Base-by-base conservation (phyloP, 2,797 vertebrate species). In the Jordanella pulchra region DNA sequence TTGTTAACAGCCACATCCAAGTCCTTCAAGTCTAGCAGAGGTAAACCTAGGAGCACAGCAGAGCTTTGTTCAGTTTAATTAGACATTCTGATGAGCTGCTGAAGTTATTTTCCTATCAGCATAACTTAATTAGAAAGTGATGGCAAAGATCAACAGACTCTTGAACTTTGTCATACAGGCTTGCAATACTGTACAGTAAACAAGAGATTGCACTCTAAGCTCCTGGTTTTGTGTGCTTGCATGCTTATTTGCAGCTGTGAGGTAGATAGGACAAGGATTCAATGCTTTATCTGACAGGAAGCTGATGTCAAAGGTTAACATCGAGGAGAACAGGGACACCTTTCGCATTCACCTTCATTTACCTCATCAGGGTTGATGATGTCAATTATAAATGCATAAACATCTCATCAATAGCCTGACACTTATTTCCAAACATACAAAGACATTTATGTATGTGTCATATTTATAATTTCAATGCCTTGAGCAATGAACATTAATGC, bases 261-360 rank as follows among this genome's bases (percentile, higher is more conserved):
- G 32, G 58, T 30, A 23, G 66, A 69, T 73, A 71, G 27, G 44
- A 5, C n/a, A 67, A 32, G 74, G 45, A 80, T 76, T 67, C 56
- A 69, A 28, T 64, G 39, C 68, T 69, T 83, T 54, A 85, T 69
- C 78, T 14, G 23, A 71, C 35, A 9, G 64, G 61, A 28, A 65
- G 79, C 23, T 58, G 82, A 76, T 75, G 83, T 69, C 73, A 71
- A 39, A 58, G 44, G 51, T 58, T 58, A 35, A 70, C 61, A 50
- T 55, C 7, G 0, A 53, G 6, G 27, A 21, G 35, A 72, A 48
- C 63, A 65, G 78, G 71, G 69, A 80, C 75, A 72, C 35, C 32
- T 68, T 70, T 73, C 44, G 79, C 78, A 69, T 78, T 42, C 73
- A 61, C 78, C 78, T 72, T 60, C 11, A n/a, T 76, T 54, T 14